Base-by-base conservation (phyloP, 2,113 vertebrate genomes). In the Peromyscus leucopus region DNA sequence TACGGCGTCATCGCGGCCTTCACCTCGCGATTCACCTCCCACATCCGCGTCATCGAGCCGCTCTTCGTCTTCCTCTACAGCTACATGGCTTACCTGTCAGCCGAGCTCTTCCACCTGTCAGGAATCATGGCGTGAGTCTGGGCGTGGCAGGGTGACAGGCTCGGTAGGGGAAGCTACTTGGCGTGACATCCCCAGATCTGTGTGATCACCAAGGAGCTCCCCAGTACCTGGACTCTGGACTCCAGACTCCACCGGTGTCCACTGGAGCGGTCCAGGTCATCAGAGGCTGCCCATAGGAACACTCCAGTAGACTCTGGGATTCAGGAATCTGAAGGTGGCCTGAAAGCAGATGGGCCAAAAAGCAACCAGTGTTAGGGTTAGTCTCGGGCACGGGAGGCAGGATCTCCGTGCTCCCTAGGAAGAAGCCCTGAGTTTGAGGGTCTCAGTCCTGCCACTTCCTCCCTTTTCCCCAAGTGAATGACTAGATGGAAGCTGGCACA, bases 11-110 rank as follows among this genome's bases (percentile, higher is more conserved):
- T 99, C 74, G 98, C 99, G 0, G 99, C 99, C 98, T 99, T 99
- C 99, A 99, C 99, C 0, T 99, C 99, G 4, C 99, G 99, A 92
- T 99, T 99, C 98, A 99, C 99, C 2, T 99, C 99, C 36, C 99
- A 99, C 98, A 99, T 99, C 21, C 99, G 99, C 0, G 99, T 99
- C 98, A 99, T 99, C 96, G 99, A 99, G 98, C 99, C 99, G 0
- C 99, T 99, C 91, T 99, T 99, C 98, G 99, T 99, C 96, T 99
- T 99, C 97, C 98, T 99, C 96, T 99, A 99, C 99, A 99, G 99
- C 99, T 99, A 99, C 98, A 99, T 99, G 99, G 99, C 99, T 0
- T 99, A 99, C 93, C 99, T 99, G 95, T 99, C 99, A 0, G 99
- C 99, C 0, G 99, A 99, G 98, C 98, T 99, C 96, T 99, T 99